A percentile compares a stretch with the other conserved stretches of the same genome.
Conservation (phyloP, 2,797 vertebrate species). For the Erpetoichthys calabaricus region DNA sequence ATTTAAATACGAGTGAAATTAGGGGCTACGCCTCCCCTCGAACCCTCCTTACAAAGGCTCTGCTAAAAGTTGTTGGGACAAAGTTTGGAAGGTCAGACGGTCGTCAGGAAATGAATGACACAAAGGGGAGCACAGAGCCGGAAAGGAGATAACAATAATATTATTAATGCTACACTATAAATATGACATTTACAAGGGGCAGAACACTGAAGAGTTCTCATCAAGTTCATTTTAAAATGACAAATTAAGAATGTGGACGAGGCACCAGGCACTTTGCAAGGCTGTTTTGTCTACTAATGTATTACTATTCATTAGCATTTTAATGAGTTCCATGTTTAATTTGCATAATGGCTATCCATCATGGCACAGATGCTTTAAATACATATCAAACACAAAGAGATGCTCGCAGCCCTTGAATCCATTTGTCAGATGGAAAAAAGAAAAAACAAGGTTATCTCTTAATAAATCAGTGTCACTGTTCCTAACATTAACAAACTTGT, state of each 20-base stretch:
- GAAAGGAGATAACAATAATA: too few relatives aligned
- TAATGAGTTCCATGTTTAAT: slow-evolving; percentile 26
- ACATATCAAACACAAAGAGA: slow-evolving; percentile 20
- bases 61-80: too few relatives aligned
- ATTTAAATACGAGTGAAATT: too few relatives aligned
- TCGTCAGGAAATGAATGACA: too few relatives aligned
- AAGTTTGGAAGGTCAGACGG: too few relatives aligned
- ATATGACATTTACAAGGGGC: slow-evolving; percentile 23
- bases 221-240: slow-evolving; percentile 15
- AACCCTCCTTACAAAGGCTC: too few relatives aligned
- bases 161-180: slow-evolving; percentile 11
- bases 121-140: too few relatives aligned
- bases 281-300: slow-evolving; percentile 9
- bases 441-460: neutral
- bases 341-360: slow-evolving; percentile 26
- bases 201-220: slow-evolving; percentile 27
- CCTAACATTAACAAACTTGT: neutral
- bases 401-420: slow-evolving; percentile 16
- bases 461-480: neutral
- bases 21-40: too few relatives aligned
- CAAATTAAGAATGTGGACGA: slow-evolving; percentile 17
- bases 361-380: slow-evolving; percentile 14
- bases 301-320: slow-evolving; percentile 30
- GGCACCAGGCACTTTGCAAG: slow-evolving; percentile 14
- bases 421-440: slow-evolving; percentile 9